Conservation (phyloP, 1,140 invertebrate species). For the Maniola jurtina region DNA sequence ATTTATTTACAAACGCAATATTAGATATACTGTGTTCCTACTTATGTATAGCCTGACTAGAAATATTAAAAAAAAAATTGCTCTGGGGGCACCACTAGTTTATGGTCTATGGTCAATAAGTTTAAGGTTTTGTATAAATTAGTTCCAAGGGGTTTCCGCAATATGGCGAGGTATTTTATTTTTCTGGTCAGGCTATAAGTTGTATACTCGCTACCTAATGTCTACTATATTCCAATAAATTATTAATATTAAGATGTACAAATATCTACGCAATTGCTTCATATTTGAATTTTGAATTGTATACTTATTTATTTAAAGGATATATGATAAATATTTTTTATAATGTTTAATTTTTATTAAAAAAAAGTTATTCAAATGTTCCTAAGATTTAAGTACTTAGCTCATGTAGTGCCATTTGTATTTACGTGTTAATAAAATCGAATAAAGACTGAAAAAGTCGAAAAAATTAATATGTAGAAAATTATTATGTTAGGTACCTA, state of each 20-base stretch:
- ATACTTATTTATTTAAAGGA: conserved; percentile 43
- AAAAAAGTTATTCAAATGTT: conserved; percentile 55
- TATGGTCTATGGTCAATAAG: too few relatives aligned
- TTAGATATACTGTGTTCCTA: too few relatives aligned
- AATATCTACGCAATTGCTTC: conserved; percentile 47
- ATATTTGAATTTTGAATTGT: conserved; percentile 5
- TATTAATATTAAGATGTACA: conserved; percentile 51
- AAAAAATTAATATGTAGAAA: not conserved
- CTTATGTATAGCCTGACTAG: too few relatives aligned
- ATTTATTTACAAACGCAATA: conserved; percentile 17
- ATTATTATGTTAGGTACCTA: not conserved
- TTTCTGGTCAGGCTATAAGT: too few relatives aligned
- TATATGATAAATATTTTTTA: conserved; percentile 59
- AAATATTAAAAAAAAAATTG: too few relatives aligned
- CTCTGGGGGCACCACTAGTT: too few relatives aligned
- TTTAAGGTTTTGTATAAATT: too few relatives aligned
- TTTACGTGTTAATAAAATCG: conserved; percentile 57
- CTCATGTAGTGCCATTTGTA: conserved; percentile 66
- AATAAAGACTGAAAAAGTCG: conserved; percentile 68
- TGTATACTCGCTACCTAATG: too few relatives aligned
- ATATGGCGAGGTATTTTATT: too few relatives aligned
- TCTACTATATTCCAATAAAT: conserved; percentile 30
- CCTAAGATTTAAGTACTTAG: conserved; percentile 67
- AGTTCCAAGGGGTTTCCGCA: too few relatives aligned
- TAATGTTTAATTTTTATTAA: conserved; percentile 60